phyloP scores from a whole-genome alignment of 64 coral and sea anemone species.

The Montipora foliosa region DNA sequence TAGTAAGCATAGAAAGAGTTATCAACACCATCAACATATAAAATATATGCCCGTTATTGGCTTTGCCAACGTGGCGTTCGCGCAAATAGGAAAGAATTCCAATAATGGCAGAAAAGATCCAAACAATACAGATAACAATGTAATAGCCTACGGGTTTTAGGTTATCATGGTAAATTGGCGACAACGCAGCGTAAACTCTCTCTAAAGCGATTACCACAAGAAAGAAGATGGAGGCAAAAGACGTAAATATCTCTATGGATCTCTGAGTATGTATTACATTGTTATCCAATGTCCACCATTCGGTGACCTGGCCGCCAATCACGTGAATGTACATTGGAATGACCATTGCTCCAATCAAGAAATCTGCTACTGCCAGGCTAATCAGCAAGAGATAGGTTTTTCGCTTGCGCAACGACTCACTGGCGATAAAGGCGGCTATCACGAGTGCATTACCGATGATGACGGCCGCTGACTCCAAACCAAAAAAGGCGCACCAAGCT shows the following conservation, averaged over 20 bases:
- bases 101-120: slow-evolving; percentile 8
- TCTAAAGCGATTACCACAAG: slow-evolving; percentile 61
- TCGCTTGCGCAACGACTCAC: slow-evolving; percentile 31
- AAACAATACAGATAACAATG: slow-evolving; percentile 29
- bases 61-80: neutral
- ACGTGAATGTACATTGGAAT: slow-evolving; percentile 54
- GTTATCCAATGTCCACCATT: neutral
- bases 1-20: neutral
- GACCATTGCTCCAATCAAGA: slow-evolving; percentile 35
- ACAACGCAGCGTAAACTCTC: slow-evolving; percentile 33
- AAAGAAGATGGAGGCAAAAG: slow-evolving; percentile 63
- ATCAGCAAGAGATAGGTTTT: slow-evolving; percentile 49
- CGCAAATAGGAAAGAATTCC: slow-evolving; percentile 15
- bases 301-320: neutral
- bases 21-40: slow-evolving; percentile 43
- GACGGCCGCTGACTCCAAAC: slow-evolving; percentile 35
- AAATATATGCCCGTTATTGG: neutral
- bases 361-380: slow-evolving; percentile 64
- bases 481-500: slow-evolving; percentile 55
- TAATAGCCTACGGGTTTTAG: slow-evolving; percentile 2
- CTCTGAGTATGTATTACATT: slow-evolving; percentile 22
- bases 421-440: slow-evolving; percentile 25
- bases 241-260: slow-evolving; percentile 41
- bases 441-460: slow-evolving; percentile 41
- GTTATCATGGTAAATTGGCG: slow-evolving; percentile 36